Conservation (phyloP, 2,113 vertebrate species). For the Hippocampus comes region DNA sequence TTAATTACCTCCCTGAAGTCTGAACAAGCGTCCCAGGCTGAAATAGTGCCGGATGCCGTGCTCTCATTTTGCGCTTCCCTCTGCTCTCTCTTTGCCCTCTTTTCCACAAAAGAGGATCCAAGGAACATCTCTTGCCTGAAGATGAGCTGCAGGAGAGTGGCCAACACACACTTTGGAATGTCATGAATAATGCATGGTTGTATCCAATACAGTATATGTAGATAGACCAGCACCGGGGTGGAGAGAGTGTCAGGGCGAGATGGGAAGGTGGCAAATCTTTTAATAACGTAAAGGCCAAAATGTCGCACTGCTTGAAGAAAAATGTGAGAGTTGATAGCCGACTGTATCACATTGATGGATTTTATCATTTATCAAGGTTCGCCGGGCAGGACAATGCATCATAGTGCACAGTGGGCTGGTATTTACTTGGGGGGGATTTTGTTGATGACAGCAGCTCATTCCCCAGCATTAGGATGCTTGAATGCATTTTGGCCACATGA, state of each 20-base stretch:
- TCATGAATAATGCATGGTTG: slow-evolving; percentile 15
- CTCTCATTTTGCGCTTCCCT: slow-evolving; percentile 55
- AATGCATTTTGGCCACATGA: neutral
- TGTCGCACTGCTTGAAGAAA: neutral
- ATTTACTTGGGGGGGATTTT: neutral
- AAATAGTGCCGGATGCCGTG: slow-evolving; percentile 59
- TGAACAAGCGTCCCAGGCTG: slow-evolving; percentile 57
- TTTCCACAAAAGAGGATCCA: slow-evolving; percentile 47
- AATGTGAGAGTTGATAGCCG: neutral
- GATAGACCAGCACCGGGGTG: neutral
- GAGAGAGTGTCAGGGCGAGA: neutral
- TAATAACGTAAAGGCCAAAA: slow-evolving; percentile 1
- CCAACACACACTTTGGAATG: slow-evolving; percentile 21
- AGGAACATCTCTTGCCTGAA: slow-evolving; percentile 43
- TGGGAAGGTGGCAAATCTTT: neutral
- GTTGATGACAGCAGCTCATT: neutral
- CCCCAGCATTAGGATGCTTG: neutral
- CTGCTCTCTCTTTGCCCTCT: slow-evolving; percentile 49
- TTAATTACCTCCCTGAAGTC: slow-evolving; percentile 76
- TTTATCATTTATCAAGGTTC: neutral
- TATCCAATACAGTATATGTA: slow-evolving; percentile 3
- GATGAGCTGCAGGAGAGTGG: slow-evolving; percentile 35
- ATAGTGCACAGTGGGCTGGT: neutral
- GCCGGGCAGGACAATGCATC: neutral
- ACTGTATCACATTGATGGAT: neutral